Evolutionary conservation across 2,797 vertebrate species (phyloP).

Genomic region (Eurystomus glaucurus): DNA sequence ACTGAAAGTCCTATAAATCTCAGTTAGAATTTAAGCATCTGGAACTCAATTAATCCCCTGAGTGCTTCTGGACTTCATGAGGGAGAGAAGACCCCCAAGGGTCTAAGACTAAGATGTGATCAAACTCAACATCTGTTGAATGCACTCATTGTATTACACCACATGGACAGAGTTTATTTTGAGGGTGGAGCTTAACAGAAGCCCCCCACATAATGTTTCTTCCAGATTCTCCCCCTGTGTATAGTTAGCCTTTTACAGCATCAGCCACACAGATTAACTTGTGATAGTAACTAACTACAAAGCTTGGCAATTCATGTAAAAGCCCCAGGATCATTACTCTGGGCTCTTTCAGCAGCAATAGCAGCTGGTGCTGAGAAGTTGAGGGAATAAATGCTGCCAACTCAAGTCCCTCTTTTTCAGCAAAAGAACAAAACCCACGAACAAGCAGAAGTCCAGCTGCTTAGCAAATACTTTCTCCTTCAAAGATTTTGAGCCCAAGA

Average conservation of each 20-base stretch:
- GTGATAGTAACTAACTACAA: not conserved
- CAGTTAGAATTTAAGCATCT: constrained; percentile 1
- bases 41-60: not conserved
- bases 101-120: not conserved
- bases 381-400: not conserved
- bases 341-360: not conserved
- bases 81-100: not conserved
- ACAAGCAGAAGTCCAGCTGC: not conserved
- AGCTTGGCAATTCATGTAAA: not conserved
- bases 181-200: not conserved
- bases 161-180: not conserved
- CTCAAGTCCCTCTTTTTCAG: not conserved
- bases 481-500: not conserved
- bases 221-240: not conserved
- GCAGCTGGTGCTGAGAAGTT: not conserved
- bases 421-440: not conserved
- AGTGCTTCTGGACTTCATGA: not conserved
- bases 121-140: not conserved
- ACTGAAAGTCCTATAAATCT: not conserved
- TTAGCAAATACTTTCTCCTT: not conserved
- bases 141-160: accelerated
- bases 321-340: not conserved
- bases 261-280: not conserved
- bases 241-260: not conserved
- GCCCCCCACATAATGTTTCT: not conserved